These are phyloP conservation scores for Pygocentrus nattereri DNA, from an alignment of 2,797 vertebrate genomes.

Conservation along the genomic window DNA sequence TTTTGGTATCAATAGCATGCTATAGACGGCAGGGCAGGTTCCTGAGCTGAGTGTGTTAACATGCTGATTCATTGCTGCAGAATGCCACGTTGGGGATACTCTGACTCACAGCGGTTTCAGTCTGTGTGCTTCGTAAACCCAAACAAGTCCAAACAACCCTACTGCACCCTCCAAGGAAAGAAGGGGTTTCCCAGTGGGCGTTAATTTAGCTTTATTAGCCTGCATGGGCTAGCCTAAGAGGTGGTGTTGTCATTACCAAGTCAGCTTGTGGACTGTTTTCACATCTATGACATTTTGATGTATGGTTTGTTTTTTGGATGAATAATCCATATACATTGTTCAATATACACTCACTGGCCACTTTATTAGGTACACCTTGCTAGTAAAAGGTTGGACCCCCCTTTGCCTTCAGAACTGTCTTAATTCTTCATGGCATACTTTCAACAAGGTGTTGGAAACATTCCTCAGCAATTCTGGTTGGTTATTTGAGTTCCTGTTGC, in stretches of 20 bases:
- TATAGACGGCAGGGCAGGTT: background rate
- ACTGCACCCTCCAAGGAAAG: constrained; percentile 34
- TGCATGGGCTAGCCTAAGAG: background rate
- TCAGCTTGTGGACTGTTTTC: constrained; percentile 10
- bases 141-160: constrained; percentile 53
- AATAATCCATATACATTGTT: too few species aligned
- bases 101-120: constrained; percentile 47
- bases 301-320: too few species aligned
- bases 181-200: constrained; percentile 50
- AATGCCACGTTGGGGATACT: constrained; percentile 25
- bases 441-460: too few species aligned
- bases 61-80: constrained; percentile 37
- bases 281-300: background rate
- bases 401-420: too few species aligned
- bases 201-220: constrained; percentile 45
- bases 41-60: background rate
- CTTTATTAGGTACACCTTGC: too few species aligned
- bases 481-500: too few species aligned
- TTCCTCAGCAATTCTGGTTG: too few species aligned
- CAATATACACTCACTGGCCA: too few species aligned
- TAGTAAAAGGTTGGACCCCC: too few species aligned
- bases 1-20: background rate
- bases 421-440: too few species aligned
- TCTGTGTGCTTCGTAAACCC: constrained; percentile 27
- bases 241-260: background rate